Percentiles rank a stretch among this genome's conserved stretches.
phyloP scores from a whole-genome alignment of 2,113 vertebrate species.

The Ammodytes marinus region DNA sequence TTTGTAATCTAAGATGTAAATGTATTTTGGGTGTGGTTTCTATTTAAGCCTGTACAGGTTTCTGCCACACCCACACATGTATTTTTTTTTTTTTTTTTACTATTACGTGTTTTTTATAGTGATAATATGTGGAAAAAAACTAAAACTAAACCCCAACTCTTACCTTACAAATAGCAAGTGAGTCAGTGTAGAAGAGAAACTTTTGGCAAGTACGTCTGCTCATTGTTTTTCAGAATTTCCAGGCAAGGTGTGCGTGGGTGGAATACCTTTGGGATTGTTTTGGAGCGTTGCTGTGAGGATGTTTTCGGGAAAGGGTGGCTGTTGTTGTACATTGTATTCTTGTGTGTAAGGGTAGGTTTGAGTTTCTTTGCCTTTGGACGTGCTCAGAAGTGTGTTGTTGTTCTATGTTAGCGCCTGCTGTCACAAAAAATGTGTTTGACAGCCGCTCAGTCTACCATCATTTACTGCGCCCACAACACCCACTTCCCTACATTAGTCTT shows the following conservation, averaged over 20 bases:
- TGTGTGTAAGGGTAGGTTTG: neutral
- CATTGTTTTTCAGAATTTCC: constrained; percentile 69
- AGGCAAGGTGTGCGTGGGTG: constrained; percentile 72
- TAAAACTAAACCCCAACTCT: too few species aligned
- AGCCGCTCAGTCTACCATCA: neutral
- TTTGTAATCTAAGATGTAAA: too few species aligned
- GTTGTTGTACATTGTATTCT: neutral
- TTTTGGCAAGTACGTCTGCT: constrained; percentile 26
- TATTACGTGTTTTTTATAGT: too few species aligned
- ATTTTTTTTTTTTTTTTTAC: too few species aligned
- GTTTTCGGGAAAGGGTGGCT: constrained; percentile 21
- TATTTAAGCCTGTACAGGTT: too few species aligned
- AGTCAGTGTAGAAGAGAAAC: constrained; percentile 60
- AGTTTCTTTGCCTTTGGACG: constrained; percentile 4
- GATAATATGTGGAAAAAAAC: too few species aligned
- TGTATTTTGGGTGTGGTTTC: too few species aligned
- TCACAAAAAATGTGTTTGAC: neutral
- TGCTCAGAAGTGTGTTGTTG: constrained; percentile 7
- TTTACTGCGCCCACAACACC: neutral
- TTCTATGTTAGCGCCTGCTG: neutral
- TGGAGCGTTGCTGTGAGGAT: neutral
- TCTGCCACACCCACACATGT: too few species aligned
- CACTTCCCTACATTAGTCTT: neutral
- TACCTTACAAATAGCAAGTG: constrained; percentile 20
- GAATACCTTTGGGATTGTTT: constrained; percentile 50